Percentiles rank a stretch among this genome's conserved stretches.
These are phyloP conservation scores for Leucophenga montana DNA, from an alignment of 2,888 invertebrate genomes.

Conservation along the genomic window DNA sequence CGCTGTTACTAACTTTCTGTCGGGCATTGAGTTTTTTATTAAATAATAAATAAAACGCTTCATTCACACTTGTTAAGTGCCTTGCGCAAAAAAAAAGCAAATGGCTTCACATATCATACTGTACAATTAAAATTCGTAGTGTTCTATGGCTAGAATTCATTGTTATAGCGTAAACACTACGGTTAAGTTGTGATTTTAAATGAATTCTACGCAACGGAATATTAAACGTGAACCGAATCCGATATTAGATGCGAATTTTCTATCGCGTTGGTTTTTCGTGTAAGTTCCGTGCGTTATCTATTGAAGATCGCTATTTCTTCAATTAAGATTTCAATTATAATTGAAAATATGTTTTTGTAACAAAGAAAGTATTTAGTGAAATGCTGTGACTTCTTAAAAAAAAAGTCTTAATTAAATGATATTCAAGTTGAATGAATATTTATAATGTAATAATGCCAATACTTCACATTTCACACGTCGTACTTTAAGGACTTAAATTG, in stretches of 20 bases:
- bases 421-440: no score
- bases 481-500: neutral
- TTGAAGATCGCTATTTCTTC: no score
- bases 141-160: neutral
- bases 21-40: constrained; percentile 22
- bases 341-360: no score
- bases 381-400: neutral
- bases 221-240: constrained; percentile 76
- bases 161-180: neutral
- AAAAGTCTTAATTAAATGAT: neutral
- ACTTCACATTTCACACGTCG: neutral
- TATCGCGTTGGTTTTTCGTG: constrained; percentile 80
- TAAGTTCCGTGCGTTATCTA: constrained; percentile 71
- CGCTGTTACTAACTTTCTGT: neutral
- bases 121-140: constrained; percentile 2
- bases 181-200: constrained; percentile 23
- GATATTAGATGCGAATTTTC: constrained; percentile 77
- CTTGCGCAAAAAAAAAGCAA: neutral
- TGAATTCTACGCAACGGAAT: constrained; percentile 56
- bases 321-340: no score
- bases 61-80: neutral
- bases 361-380: neutral
- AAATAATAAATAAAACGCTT: neutral
- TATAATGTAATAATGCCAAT: neutral
- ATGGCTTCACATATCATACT: neutral